Base-by-base conservation (phyloP, 2,113 vertebrate species). In the Semnornis frantzii region DNA sequence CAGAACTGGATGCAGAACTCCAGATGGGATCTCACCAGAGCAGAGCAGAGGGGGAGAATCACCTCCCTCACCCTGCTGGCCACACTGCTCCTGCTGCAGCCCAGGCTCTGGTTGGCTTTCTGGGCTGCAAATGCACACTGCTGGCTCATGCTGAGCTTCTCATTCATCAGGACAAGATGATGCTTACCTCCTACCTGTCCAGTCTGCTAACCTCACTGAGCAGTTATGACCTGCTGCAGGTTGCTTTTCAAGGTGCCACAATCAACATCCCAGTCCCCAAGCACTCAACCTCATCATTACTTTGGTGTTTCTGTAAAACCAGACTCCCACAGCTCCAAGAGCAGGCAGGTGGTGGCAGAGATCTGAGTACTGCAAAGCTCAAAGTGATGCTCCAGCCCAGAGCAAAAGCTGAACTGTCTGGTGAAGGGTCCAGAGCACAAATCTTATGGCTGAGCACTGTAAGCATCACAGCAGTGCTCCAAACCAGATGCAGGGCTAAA, bases 291-390 rank as follows among this genome's bases (percentile, higher is more conserved):
- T 78, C 33, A 52, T 23, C 80, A 16, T 10, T 1, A 4, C 1
- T 1, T 58, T 3, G 6, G 13, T 60, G 20, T 52, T 63, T 31
- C 28, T 52, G 19, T 44, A 39, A 81, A 92, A 44, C 6, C 50
- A 74, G 34, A 54, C 24, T 27, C 60, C 34, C 23, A 23, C 34
- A 37, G 60, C 60, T 37, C 60, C 20, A 28, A 16, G 79, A 65
- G 19, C 70, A 30, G n/a, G 23, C 30, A 33, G 0, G 0, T 12
- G 57, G n/a, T 28, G 48, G 64, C 0, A 2, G n/a, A 25, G n/a
- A 27, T 24, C 16, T 70, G 85, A 76, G 60, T 39, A 6, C 50
- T 54, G 48, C 62, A 64, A 31, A 69, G 28, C 50, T 72, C 28
- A 34, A 33, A 85, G 30, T 33, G 76, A 52, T 50, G 82, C 24